These are phyloP conservation scores for Hemiscyllium ocellatum DNA, from an alignment of 2,113 vertebrate genomes.

Conservation along the genomic window DNA sequence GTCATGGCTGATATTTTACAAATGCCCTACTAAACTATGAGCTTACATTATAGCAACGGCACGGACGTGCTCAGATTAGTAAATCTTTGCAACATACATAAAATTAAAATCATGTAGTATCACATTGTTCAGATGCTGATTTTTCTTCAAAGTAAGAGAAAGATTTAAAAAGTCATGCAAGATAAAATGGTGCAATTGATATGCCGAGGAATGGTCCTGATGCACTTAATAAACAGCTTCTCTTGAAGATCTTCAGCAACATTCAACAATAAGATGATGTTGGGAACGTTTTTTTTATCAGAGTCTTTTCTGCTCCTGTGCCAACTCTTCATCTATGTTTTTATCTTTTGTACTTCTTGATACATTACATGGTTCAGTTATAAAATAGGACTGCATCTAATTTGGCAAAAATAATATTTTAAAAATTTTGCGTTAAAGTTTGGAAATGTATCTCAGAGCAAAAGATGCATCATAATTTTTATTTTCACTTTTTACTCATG, in stretches of 20 bases:
- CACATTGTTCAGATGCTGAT: not conserved
- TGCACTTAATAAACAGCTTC: not conserved
- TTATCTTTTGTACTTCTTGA: not conserved
- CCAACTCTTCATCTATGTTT: not conserved
- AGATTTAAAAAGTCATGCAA: not conserved
- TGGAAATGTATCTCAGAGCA: not conserved
- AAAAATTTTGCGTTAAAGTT: not conserved
- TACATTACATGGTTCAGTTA: not conserved
- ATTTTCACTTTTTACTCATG: not conserved
- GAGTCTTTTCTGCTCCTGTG: not conserved
- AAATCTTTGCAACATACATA: not conserved
- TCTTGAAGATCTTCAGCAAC: not conserved
- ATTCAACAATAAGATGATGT: not conserved
- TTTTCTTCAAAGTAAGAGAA: not conserved
- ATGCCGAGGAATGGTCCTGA: not conserved
- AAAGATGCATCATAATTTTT: not conserved
- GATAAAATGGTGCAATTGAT: not conserved
- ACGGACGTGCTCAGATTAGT: not conserved
- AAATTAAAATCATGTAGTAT: not conserved
- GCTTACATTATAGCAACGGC: not conserved
- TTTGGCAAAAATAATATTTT: not conserved
- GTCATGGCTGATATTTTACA: not conserved
- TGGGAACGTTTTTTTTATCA: not conserved
- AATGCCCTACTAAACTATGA: not conserved
- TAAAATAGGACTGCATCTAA: not conserved